These are phyloP conservation scores for Caenorhabditis sp. DNA, from an alignment of 2,888 invertebrate genomes.

Conservation along the genomic window DNA sequence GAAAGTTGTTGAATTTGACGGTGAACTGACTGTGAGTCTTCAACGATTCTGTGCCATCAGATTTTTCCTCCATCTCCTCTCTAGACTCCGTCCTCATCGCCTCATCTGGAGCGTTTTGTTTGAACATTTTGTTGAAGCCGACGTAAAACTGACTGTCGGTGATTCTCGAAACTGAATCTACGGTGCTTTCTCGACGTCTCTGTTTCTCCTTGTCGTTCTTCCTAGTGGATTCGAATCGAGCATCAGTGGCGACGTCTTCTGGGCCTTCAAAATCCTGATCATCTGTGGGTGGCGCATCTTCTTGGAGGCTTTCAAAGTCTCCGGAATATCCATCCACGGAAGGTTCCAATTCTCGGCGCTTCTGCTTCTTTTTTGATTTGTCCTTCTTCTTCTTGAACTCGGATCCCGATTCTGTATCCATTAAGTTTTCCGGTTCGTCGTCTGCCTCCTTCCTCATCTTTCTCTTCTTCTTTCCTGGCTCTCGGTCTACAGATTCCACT, in stretches of 20 bases:
- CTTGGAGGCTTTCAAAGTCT: background rate
- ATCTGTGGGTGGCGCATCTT: background rate
- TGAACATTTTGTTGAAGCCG: too few species aligned
- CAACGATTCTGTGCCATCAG: too few species aligned
- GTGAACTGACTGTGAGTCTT: too few species aligned
- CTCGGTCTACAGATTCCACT: conserved; percentile 5
- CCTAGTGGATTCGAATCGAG: background rate
- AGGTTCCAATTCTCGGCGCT: background rate
- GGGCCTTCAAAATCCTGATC: background rate
- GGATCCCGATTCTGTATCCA: background rate
- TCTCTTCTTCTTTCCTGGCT: too few species aligned
- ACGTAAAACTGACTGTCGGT: too few species aligned
- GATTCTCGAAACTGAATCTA: too few species aligned
- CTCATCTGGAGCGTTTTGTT: too few species aligned
- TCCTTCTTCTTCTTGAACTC: background rate
- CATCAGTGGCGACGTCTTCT: background rate
- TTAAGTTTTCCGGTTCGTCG: background rate
- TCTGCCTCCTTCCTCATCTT: background rate
- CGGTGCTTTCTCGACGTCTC: background rate
- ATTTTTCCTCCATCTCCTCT: too few species aligned
- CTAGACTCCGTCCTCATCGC: too few species aligned
- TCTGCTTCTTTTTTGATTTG: background rate
- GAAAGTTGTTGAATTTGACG: too few species aligned
- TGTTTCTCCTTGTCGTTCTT: background rate
- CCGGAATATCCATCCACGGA: too few species aligned